These are phyloP conservation scores for Omphaloscelis lunosa DNA, from an alignment of 2,888 invertebrate genomes.

Conservation along the genomic window DNA sequence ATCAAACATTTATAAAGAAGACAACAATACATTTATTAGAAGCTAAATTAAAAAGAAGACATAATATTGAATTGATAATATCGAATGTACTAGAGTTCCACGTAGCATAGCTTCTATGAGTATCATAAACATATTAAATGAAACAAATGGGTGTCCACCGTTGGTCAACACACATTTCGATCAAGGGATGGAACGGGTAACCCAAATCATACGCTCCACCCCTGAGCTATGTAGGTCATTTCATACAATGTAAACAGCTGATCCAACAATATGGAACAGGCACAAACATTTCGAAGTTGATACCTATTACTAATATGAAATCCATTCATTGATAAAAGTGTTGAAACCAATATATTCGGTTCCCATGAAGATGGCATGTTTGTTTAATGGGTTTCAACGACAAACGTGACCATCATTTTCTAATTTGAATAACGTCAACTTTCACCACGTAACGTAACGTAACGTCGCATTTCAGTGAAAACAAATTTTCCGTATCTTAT, in stretches of 20 bases:
- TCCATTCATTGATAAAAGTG: conserved; percentile 41
- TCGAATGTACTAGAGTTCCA: not conserved
- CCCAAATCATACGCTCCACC: conserved; percentile 40
- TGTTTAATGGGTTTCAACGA: conserved; percentile 52
- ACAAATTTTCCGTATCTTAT: conserved; percentile 64
- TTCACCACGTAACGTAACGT: conserved; percentile 53
- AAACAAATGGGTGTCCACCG: conserved; percentile 11
- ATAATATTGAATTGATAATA: too few species aligned
- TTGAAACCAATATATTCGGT: conserved; percentile 48
- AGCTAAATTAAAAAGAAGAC: too few species aligned
- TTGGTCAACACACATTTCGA: conserved; percentile 22
- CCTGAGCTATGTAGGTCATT: conserved; percentile 45
- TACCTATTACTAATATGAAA: conserved; percentile 12
- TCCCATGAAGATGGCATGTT: conserved; percentile 62
- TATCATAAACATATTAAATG: not conserved
- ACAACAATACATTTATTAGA: too few species aligned
- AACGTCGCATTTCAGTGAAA: conserved; percentile 58
- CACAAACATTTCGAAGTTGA: conserved; percentile 12
- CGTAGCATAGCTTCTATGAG: not conserved
- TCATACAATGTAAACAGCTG: conserved; percentile 34
- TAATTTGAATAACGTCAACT: conserved; percentile 66
- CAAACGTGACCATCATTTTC: conserved; percentile 53
- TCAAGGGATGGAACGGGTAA: conserved; percentile 13
- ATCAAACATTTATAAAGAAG: too few species aligned
- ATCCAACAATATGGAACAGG: conserved; percentile 24